Base-by-base conservation (phyloP, 2,888 invertebrate genomes). In the Choreutis nemorana region DNA sequence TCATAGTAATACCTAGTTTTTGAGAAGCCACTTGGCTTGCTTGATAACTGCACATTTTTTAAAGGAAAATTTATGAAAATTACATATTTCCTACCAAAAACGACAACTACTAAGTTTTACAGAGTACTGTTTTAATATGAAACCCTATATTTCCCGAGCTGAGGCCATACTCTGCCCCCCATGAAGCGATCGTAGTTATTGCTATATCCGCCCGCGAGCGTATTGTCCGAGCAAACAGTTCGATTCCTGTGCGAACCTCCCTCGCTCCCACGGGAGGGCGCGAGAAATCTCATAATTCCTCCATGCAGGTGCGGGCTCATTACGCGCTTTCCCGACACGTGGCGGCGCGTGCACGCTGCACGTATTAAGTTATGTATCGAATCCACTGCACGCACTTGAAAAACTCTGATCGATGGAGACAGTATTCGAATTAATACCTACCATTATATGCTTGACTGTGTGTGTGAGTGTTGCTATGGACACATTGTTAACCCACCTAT, bases 201-300 rank as follows among this genome's bases (percentile, higher is more conserved):
- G 52, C 59, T 51, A 46, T n/a, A n/a, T n/a, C 44, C 48, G 35
- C 42, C 50, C 40, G 48, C 47, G 53, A 44, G 37, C 40, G 43
- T 73, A 75, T 75, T 70, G 71, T 67, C 68, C 52, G 55, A 61
- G 53, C 51, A 70, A 72, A 71, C 65, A 64, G 46, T 55, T 52
- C 55, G 51, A 48, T 51, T 54, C 34, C 43, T 48, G 43, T 42
- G 46, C 43, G 51, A 44, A 33, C 40, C 39, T 44, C 55, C 54
- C 60, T 58, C 55, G 59, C 44, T 77, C 77, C 73, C 77, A 77
- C 75, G 77, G 70, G 77, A 73, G 75, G 77, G 77, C 70, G 77
- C 72, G 71, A 75, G 67, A 77, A 73, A 77, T 77, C 77, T 75
- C 65, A 62, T 75, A 77, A 78, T 75, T 63, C 72, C 57, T 62